Evolutionary conservation across 2,113 vertebrate species (phyloP), one percentile per base, ranked within the genome.

Genomic region (Callaeas wilsoni): DNA sequence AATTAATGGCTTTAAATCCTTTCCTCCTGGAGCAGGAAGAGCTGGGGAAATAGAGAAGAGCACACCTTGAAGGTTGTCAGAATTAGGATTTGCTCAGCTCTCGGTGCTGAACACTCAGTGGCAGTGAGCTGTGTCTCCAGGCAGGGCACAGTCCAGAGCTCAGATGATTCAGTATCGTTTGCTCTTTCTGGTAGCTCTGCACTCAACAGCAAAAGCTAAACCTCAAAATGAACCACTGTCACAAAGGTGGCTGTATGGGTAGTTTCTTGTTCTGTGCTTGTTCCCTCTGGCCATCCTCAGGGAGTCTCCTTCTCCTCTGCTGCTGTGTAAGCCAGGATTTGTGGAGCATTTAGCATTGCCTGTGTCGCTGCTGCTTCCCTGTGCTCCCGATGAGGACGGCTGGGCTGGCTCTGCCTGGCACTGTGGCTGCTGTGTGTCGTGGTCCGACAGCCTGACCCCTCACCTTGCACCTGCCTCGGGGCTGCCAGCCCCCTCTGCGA

Each of bases 351-450:
- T 9, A 23, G 8, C 3, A 0, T 4, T 49, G 13, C 19, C 73
- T 1, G 0, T 18, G 32, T 15, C 0, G 0, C 35, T 10, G 35
- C 27, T 9, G 5, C 42, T 16, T 30, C 22, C 19, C 47, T 1
- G 37, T 26, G 50, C 32, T n/a, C 14, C n/a, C 1, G 1, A 7
- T 4, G 4, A 25, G 52, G 53, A 3, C 10, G 2, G 15, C 1
- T 0, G 9, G 17, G 16, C 59, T 68, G 76, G 16, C 27, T 77
- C 8, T 82, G 52, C 39, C 39, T 37, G 21, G 23, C 49, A 6
- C 0, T 30, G 62, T 22, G 16, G 0, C 21, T 33, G 42, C 78
- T 7, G 16, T 2, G 3, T 0, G 4, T 8, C 2, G 1, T 13
- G 33, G 8, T 8, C n/a, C 12, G 1, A 1, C 0, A 16, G 27